Conservation (phyloP, 1,140 invertebrate species). For the Lepidurus couesii region DNA sequence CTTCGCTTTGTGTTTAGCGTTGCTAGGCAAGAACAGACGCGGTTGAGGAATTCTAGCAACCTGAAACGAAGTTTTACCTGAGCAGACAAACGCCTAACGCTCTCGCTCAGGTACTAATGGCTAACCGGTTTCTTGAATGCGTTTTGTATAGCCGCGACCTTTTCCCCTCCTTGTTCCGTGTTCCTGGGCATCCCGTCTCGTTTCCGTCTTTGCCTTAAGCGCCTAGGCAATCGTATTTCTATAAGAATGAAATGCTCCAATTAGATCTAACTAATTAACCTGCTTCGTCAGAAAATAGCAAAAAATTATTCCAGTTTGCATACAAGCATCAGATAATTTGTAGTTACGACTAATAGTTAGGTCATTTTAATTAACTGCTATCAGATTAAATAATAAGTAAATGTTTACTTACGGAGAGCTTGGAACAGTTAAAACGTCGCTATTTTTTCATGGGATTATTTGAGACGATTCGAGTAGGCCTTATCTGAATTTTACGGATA, state of each 20-base stretch:
- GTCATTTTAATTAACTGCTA: no score
- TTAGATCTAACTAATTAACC: neutral
- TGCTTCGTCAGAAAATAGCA: neutral
- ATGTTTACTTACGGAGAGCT: no score
- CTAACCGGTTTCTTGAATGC: slow-evolving; percentile 17
- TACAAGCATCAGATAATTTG: no score
- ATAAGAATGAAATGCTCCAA: neutral
- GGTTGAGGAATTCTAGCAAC: slow-evolving; percentile 15
- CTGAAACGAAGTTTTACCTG: neutral
- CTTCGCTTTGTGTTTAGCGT: neutral
- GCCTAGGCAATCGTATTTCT: neutral
- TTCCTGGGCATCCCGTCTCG: neutral
- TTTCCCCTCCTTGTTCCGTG: neutral
- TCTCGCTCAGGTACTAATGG: slow-evolving; percentile 11
- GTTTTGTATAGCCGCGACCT: neutral
- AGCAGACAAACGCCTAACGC: slow-evolving; percentile 4
- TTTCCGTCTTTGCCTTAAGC: slow-evolving; percentile 4
- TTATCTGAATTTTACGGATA: no score
- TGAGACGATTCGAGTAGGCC: no score
- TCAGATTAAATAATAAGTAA: no score
- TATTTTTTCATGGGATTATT: no score
- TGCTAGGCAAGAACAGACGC: neutral
- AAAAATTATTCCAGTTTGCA: neutral
- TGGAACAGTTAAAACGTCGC: no score
- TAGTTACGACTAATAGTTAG: no score